phyloP scores from a whole-genome alignment of 2,113 vertebrate genomes.

The Scomber japonicus region DNA sequence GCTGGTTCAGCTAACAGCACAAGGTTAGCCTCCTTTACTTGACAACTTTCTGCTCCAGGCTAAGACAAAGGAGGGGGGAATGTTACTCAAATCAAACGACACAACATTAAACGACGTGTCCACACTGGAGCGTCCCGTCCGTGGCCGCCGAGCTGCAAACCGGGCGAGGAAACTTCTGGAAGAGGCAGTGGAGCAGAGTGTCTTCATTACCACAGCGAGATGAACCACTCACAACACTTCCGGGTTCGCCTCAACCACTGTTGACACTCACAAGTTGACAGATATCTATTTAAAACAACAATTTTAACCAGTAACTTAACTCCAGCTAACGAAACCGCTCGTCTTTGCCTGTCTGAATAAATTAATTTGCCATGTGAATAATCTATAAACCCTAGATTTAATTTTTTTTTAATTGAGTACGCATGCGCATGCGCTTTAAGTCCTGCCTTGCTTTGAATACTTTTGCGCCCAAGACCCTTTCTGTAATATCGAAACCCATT shows the following conservation, averaged over 20 bases:
- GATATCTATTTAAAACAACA: too few relatives aligned
- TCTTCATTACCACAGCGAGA: constrained; percentile 46
- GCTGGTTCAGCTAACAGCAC: constrained; percentile 24
- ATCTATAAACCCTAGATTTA: too few relatives aligned
- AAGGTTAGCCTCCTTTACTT: constrained; percentile 15
- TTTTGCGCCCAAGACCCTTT: too few relatives aligned
- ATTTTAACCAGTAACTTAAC: too few relatives aligned
- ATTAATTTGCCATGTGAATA: too few relatives aligned
- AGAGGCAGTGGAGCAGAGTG: constrained; percentile 48
- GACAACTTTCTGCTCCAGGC: constrained; percentile 3
- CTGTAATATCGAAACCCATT: too few relatives aligned
- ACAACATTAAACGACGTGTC: background rate
- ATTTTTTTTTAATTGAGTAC: too few relatives aligned
- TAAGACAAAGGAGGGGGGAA: background rate
- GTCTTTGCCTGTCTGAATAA: too few relatives aligned
- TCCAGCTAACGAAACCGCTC: too few relatives aligned
- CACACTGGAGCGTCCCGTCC: background rate
- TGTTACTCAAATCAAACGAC: background rate
- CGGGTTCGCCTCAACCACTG: constrained; percentile 39
- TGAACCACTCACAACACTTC: constrained; percentile 35
- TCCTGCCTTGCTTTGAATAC: too few relatives aligned
- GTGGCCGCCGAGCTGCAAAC: background rate
- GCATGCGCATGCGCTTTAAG: too few relatives aligned
- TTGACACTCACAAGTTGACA: background rate
- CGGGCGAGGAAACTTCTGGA: constrained; percentile 80